Conservation (phyloP, 2,113 vertebrate genomes). For the Poeciliopsis occidentalis region DNA sequence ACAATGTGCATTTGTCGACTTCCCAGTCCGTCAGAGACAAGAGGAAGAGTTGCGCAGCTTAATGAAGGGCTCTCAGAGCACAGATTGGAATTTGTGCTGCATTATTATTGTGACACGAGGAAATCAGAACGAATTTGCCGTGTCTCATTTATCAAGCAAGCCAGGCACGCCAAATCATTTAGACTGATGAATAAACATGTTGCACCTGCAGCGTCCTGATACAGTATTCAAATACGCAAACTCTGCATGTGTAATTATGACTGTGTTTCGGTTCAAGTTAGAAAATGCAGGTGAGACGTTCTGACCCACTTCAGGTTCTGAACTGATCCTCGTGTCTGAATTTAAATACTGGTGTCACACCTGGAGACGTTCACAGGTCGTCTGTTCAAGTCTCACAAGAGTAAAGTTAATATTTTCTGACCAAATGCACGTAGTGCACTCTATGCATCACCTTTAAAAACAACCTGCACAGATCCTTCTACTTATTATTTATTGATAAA, state of each 20-base stretch:
- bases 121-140: conserved; percentile 31
- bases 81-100: conserved; percentile 15
- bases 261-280: conserved; percentile 1
- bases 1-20: conserved; percentile 1
- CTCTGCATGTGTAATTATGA: conserved; percentile 14
- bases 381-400: too few relatives aligned
- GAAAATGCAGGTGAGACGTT: background rate
- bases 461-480: too few relatives aligned
- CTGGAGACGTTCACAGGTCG: too few relatives aligned
- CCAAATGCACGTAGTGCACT: too few relatives aligned
- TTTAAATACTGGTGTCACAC: too few relatives aligned
- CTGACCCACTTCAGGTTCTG: background rate
- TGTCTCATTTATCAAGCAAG: conserved; percentile 32
- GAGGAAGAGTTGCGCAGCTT: conserved; percentile 10
- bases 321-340: too few relatives aligned
- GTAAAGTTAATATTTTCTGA: too few relatives aligned
- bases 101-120: conserved; percentile 11
- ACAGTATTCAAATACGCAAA: conserved; percentile 5
- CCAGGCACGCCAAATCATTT: conserved; percentile 24
- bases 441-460: too few relatives aligned
- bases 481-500: too few relatives aligned
- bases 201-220: conserved; percentile 18
- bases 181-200: conserved; percentile 39
- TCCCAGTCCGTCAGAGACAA: conserved; percentile 8
- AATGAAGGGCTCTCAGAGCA: conserved; percentile 18